Evolutionary conservation across 2,113 vertebrate species (phyloP), one percentile per base, ranked within the genome.

Genomic region (Rattus norvegicus): DNA sequence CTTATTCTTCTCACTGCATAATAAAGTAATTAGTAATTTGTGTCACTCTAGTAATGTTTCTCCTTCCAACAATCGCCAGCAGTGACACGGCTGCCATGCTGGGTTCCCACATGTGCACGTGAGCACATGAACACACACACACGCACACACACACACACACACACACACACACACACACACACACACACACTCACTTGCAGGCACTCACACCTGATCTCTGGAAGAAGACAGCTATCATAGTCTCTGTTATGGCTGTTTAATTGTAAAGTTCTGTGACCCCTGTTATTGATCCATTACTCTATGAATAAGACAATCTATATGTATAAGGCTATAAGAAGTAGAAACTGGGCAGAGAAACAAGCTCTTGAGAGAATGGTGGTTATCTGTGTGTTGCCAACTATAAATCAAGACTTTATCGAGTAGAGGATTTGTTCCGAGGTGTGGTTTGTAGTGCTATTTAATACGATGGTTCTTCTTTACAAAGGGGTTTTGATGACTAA

Each of bases 11-110:
- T 98, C 96, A 96, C 97, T 97, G 93, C 90, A 98, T 98, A 98
- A 98, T 98, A 98, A 98, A 98, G 97, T 98, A 98, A 98, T 99
- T 98, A 98, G 98, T 94, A 98, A 99, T 98, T 98, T 98, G 98
- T 99, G 98, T 98, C 98, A 98, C 92, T 98, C 98, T 33, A 93
- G 86, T 98, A 98, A 93, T 94, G 97, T 98, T 96, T 97, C 96
- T 92, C 39, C 95, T 95, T 93, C 73, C 83, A 96, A 90, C 97
- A 98, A 98, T 98, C 97, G 97, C 77, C 96, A 98, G 88, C 94
- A 95, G 96, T 97, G 97, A 98, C 97, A 97, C 69, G 83, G 95
- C 95, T 98, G 91, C 83, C 86, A 91, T 67, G 88, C 85, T 80
- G 95, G 93, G 43, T 10, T 91, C 85, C 36, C 20, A 43, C 4